These are phyloP conservation scores for Dendrophyllia cribrosa DNA, from an alignment of 64 coral and sea anemone species.

Conservation along the genomic window DNA sequence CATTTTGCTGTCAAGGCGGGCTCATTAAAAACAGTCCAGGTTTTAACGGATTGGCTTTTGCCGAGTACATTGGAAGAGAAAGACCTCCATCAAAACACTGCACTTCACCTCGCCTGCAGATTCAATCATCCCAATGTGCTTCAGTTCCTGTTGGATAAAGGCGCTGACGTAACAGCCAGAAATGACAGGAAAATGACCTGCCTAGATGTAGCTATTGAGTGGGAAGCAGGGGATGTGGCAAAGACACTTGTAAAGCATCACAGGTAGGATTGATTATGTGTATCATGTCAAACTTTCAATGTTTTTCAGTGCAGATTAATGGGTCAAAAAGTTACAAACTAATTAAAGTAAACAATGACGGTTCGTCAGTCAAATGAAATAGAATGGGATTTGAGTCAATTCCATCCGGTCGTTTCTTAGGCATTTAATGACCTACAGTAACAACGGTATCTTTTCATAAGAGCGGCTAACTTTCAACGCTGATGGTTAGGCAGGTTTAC, in stretches of 20 bases:
- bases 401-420: too few species aligned
- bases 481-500: too few species aligned
- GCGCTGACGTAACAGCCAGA: conserved; percentile 50
- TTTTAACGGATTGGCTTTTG: background rate
- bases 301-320: too few species aligned
- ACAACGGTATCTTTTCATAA: too few species aligned
- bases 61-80: conserved; percentile 11
- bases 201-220: conserved; percentile 84
- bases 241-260: conserved; percentile 62
- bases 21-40: conserved; percentile 27
- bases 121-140: background rate
- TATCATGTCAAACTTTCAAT: too few species aligned
- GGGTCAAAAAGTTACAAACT: too few species aligned
- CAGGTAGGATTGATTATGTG: conserved; percentile 20
- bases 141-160: conserved; percentile 18
- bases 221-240: conserved; percentile 68
- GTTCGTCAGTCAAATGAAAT: too few species aligned
- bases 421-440: too few species aligned
- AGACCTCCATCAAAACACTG: conserved; percentile 27
- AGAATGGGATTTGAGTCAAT: too few species aligned
- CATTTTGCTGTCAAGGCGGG: conserved; percentile 45
- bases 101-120: conserved; percentile 59
- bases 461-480: too few species aligned
- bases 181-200: conserved; percentile 61
- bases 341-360: too few species aligned